Conservation (phyloP, 1,140 invertebrate genomes). For the Cherax destructor region DNA sequence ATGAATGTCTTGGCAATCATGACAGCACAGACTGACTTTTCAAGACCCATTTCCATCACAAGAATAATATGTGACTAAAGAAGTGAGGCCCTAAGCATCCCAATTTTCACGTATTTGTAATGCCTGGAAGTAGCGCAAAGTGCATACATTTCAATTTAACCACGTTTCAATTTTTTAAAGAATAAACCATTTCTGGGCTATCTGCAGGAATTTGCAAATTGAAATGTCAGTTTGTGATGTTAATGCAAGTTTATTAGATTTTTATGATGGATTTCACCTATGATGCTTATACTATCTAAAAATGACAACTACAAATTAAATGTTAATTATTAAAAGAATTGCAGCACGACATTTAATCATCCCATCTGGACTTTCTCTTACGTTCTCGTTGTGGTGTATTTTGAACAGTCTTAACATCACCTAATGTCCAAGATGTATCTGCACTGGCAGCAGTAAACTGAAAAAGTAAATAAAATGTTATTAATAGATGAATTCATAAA, state of each 20-base stretch:
- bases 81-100: background rate
- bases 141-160: background rate
- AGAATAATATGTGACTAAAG: background rate
- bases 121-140: background rate
- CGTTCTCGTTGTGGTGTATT: conserved; percentile 10
- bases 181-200: background rate
- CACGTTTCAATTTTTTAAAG: background rate
- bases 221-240: conserved; percentile 39
- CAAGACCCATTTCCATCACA: conserved; percentile 2
- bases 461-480: background rate
- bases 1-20: background rate
- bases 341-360: conserved; percentile 27
- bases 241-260: background rate
- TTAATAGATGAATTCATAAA: background rate
- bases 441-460: conserved; percentile 59
- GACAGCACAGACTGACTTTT: conserved; percentile 24
- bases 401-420: conserved; percentile 2
- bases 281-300: background rate
- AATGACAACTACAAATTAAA: background rate
- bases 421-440: conserved; percentile 61
- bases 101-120: background rate
- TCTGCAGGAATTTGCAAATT: conserved; percentile 5
- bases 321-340: background rate
- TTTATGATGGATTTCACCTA: background rate
- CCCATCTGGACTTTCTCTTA: conserved; percentile 61